These are phyloP conservation scores for Idris sp. DNA, from an alignment of 1,140 invertebrate genomes.

Conservation along the genomic window DNA sequence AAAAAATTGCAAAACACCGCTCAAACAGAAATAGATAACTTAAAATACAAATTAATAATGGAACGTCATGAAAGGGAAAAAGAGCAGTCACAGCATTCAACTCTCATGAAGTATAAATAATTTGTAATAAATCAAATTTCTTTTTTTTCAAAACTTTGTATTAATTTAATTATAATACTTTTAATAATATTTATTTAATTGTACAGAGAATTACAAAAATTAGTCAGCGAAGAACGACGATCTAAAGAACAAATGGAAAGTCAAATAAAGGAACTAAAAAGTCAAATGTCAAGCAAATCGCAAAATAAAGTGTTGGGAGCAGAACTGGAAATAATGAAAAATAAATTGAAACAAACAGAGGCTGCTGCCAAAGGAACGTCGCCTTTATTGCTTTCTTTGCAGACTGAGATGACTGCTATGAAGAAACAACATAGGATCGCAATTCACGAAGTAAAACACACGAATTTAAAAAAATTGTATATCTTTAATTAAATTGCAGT, in stretches of 20 bases:
- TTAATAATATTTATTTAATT: background rate
- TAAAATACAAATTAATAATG: conserved; percentile 85
- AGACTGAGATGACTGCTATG: conserved; percentile 84
- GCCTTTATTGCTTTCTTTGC: conserved; percentile 82
- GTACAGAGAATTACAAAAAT: conserved; percentile 82
- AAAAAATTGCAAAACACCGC: conserved; percentile 80
- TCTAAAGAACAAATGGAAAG: conserved; percentile 82
- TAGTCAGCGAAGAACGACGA: conserved; percentile 81
- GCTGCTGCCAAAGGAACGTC: conserved; percentile 81
- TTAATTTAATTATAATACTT: too few relatives aligned
- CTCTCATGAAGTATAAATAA: conserved; percentile 81
- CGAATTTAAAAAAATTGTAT: too few relatives aligned
- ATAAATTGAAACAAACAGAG: conserved; percentile 81
- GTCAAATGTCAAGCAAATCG: conserved; percentile 77
- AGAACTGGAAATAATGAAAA: conserved; percentile 82
- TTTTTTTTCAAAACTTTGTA: too few relatives aligned
- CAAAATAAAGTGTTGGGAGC: conserved; percentile 81
- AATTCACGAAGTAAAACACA: conserved; percentile 81
- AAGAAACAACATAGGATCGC: conserved; percentile 85
- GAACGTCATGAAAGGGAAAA: conserved; percentile 88
- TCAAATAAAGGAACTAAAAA: conserved; percentile 79
- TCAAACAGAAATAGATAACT: conserved; percentile 81
- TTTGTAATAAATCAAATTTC: too few relatives aligned
- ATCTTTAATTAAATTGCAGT: too few relatives aligned
- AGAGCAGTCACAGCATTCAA: conserved; percentile 85